Evolutionary conservation across 23 tunicate species (phyloP), one percentile per base, ranked within the genome.

Genomic region (Pegea sp.): DNA sequence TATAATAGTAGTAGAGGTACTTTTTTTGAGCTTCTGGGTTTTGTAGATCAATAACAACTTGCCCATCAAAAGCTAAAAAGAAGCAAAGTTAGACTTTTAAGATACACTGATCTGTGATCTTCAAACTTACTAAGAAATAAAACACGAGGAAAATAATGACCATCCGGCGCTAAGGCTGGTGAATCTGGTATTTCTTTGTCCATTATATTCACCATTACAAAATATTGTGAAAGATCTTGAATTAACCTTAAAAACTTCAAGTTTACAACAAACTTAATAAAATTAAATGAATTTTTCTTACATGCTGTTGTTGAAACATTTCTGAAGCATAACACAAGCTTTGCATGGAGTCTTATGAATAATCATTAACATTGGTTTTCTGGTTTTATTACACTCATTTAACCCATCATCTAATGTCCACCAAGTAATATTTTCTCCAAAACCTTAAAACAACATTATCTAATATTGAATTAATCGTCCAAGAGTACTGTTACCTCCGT

Each of bases 21-120:
- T 38, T 16, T 38, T 38, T 38, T 38, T 16, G 13, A 38, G 46
- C 46, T 38, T 38, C 46, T 38, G 46, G 46, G 46, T 38, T 38
- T 38, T 11, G 11, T 38, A 38, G 11, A 38, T 38, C 46, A 38
- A 8, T 11, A 11, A 38, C 46, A 38, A 38, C 46, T 38, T 38
- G 46, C 11, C 46, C 16, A 16, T 38, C 46, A 38, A 8, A 16
- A 38, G 46, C 46, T 38, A 38, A 38, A 38, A 38, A 8, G 11
- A 8, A 38, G 11, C 11, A 8, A 38, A 38, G 46, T 38, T 38
- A 8, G 16, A 38, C 46, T 38, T 16, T 8, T 11, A 16, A 38
- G 16, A 38, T 11, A 38, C 11, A 38, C 46, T 38, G 16, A 11
- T 8, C 16, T 38, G 11, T 38, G 16, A 38, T 8, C 11, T 16